A percentile compares a stretch with the other conserved stretches of the same genome.
These are phyloP conservation scores for Penaeus vannamei DNA, from an alignment of 1,140 invertebrate species.

Conservation along the genomic window DNA sequence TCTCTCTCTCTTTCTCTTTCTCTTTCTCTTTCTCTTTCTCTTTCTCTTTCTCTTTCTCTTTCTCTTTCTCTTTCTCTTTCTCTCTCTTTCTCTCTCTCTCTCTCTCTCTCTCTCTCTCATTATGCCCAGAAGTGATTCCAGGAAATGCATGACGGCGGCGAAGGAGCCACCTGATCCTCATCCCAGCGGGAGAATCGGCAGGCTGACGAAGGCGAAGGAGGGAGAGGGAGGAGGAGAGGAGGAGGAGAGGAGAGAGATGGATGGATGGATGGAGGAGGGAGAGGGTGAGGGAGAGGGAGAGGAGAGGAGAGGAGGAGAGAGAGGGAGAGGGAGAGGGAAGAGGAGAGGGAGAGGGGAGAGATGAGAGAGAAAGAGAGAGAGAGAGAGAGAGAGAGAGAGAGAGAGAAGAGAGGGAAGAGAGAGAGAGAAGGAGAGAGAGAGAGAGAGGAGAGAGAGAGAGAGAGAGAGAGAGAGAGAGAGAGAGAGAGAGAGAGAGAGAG, in stretches of 20 bases:
- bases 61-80: too few species aligned
- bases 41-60: too few species aligned
- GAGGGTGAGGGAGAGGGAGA: not conserved
- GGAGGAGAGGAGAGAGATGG: not conserved
- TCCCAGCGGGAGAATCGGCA: too few species aligned
- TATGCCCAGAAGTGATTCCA: too few species aligned
- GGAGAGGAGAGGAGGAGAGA: not conserved
- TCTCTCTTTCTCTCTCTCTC: too few species aligned
- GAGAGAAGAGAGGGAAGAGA: not conserved
- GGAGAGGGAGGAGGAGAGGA: not conserved
- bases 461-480: not conserved
- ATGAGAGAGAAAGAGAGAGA: not conserved
- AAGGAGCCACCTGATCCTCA: too few species aligned
- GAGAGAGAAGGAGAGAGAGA: not conserved
- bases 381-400: not conserved
- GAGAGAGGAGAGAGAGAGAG: not conserved
- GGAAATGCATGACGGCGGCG: too few species aligned
- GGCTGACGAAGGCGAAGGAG: too few species aligned
- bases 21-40: too few species aligned
- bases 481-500: not conserved
- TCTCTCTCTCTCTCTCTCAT: too few species aligned
- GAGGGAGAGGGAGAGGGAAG: not conserved
- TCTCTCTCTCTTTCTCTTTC: too few species aligned
- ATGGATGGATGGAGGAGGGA: not conserved
- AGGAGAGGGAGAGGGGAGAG: not conserved